Base-by-base conservation (phyloP, 2,797 vertebrate species). In the Pogonophryne albipinna region DNA sequence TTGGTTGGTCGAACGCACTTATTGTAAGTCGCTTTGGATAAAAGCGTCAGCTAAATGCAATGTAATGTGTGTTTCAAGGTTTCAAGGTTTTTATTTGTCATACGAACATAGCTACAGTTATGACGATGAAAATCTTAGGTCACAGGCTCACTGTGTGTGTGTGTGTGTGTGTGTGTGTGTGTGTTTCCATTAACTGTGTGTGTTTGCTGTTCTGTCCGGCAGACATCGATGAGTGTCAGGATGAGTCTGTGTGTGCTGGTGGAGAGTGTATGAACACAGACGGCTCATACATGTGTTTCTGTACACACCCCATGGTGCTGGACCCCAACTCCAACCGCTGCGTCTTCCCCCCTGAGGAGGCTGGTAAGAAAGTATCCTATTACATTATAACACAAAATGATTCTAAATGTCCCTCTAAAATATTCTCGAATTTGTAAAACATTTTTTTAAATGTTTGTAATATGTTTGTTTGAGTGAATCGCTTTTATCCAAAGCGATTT, bases 191-290 rank as follows among this genome's bases (percentile, higher is more conserved):
- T 19, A 50, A 60, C 31, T 41, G 1, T 42, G 45, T 16, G 11
- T 71, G 46, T 63, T 38, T 66, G 16, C 46, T 66, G 45, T 45
- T 23, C 8, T 51, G 23, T 86, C 79, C 82, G 91, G 72, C 81
- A 97, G 98, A 99, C 91, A 96, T 97, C 47, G 92, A 99, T 82
- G 98, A 99, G 95, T 99, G 98, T 92, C 92, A 95, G 78, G 96
- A 99, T 72, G 96, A 96, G 87, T 95, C 85, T 14, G 95, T 95
- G 76, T 99, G 98, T 87, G 93, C 94, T 12, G 95, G 94, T 64
- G 97, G 97, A 63, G 91, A 97, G 89, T 99, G 98, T 91, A 50
- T 97, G 79, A 99, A 99, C 91, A 97, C 95, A 14, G 95, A 97
- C 14, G 97, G 98, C 46, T 98, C 98, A 38, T 99, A 96, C 83